Evolutionary conservation across 2,888 invertebrate species (phyloP), one percentile per base, ranked within the genome.

Genomic region (Ephialtes manifestator): DNA sequence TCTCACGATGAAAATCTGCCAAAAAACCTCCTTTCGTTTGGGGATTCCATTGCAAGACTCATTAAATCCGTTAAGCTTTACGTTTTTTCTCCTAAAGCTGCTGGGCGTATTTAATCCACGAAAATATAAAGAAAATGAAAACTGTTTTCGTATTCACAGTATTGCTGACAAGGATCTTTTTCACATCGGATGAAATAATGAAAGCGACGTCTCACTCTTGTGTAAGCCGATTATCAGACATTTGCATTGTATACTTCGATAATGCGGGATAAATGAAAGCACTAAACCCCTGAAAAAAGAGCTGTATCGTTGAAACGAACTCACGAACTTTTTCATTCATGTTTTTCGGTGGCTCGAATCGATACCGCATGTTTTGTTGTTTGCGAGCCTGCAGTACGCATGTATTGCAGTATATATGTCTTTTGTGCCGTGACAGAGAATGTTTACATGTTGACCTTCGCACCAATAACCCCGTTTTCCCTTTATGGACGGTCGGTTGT

Each of bases 151-250:
- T 53, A 53, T 74, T 55, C 18, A 43, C 10, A 2, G 58, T 35
- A 60, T 71, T 53, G 39, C 24, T 4, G 46, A 53, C n/a, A 68
- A 53, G 13, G 48, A 31, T 18, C 18, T 43, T 11, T 18, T 28
- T n/a, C n/a, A 53, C 28, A 51, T 31, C 43, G n/a, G 5, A 46
- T n/a, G 31, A 68, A 13, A 31, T 28, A 28, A 48, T 31, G 63
- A 75, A 75, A 75, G 48, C 20, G 63, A 63, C 48, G 18, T 75
- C 43, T 43, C n/a, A 20, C 3, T 55, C 13, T 28, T 28, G 28
- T 20, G 10, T 58, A 72, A 83, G 39, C 60, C 70, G 60, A 83
- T 83, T 68, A 70, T 39, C 72, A 35, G 39, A 35, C n/a, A 18
- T 28, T 18, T 75, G 51, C 35, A 11, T 31, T 15, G 20, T 70